Conservation (phyloP, 2,797 vertebrate genomes). For the Psittacula derbiana region DNA sequence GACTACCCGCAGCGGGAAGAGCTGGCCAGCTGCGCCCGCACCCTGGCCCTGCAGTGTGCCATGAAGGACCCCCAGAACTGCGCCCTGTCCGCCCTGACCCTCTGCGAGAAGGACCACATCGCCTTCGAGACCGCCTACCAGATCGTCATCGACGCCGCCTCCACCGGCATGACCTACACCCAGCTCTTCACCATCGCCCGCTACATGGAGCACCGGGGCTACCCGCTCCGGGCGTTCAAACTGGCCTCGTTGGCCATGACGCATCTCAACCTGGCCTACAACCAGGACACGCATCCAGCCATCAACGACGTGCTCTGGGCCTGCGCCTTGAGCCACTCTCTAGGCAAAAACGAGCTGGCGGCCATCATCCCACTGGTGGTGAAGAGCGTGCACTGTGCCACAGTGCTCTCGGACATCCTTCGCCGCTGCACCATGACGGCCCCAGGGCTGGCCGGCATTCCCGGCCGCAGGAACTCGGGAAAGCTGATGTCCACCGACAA, state of each 20-base stretch:
- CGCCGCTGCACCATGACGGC: constrained; percentile 96
- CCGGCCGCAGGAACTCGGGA: constrained; percentile 94
- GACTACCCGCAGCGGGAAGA: constrained; percentile 96
- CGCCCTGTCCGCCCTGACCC: constrained; percentile 92
- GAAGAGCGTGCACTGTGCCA: constrained; percentile 98
- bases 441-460: constrained; percentile 92
- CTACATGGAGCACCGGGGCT: constrained; percentile 95
- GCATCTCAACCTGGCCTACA: constrained; percentile 97
- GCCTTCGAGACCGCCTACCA: constrained; percentile 90
- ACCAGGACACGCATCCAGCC: constrained; percentile 97
- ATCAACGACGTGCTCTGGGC: constrained; percentile 99
- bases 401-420: constrained; percentile 95
- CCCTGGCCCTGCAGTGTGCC: constrained; percentile 94
- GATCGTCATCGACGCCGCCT: constrained; percentile 86
- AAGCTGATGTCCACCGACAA: constrained; percentile 99
- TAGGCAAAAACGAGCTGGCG: constrained; percentile 96
- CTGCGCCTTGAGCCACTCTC: constrained; percentile 95
- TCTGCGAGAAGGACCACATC: constrained; percentile 98
- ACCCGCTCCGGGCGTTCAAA: constrained; percentile 94
- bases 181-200: constrained; percentile 90
- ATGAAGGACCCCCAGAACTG: constrained; percentile 99
- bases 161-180: constrained; percentile 87
- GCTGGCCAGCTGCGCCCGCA: constrained; percentile 93
- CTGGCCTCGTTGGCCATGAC: constrained; percentile 96
- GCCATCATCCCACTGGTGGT: constrained; percentile 96